Percentiles rank a stretch among this genome's conserved stretches.
Evolutionary conservation across 35 echinoderm and acorn worm species (phyloP).

Genomic region (Ophioderma brevispina): DNA sequence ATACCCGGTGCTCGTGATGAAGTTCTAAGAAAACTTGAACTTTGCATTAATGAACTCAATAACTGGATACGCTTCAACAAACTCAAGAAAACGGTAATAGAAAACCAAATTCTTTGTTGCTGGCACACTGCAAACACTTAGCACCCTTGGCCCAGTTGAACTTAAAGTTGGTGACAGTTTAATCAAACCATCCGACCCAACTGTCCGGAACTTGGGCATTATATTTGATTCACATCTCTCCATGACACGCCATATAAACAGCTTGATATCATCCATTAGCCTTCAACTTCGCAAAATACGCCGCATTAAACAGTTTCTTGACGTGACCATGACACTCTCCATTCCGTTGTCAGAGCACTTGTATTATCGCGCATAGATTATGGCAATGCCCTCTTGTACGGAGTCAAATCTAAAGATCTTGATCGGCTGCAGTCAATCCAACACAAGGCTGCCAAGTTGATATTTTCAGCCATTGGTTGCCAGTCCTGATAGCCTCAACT

Average conservation of each 20-base stretch:
- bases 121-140: not conserved
- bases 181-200: not conserved
- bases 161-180: slow-evolving; percentile 5
- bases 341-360: not conserved
- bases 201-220: not conserved
- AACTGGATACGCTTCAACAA: not conserved
- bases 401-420: slow-evolving; percentile 7
- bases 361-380: not conserved
- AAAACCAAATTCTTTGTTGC: not conserved
- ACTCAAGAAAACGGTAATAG: not conserved
- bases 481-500: no score
- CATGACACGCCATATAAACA: not conserved
- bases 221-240: not conserved
- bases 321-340: not conserved
- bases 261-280: slow-evolving; percentile 3
- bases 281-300: not conserved
- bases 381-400: not conserved
- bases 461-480: not conserved
- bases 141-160: not conserved
- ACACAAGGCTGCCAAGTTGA: not conserved
- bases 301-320: not conserved
- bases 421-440: slow-evolving; percentile 1
- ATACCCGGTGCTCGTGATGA: not conserved
- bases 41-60: not conserved
- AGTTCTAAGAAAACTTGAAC: not conserved